Evolutionary conservation across 2,797 vertebrate species (phyloP).

Genomic region (Hoplostethus atlanticus): DNA sequence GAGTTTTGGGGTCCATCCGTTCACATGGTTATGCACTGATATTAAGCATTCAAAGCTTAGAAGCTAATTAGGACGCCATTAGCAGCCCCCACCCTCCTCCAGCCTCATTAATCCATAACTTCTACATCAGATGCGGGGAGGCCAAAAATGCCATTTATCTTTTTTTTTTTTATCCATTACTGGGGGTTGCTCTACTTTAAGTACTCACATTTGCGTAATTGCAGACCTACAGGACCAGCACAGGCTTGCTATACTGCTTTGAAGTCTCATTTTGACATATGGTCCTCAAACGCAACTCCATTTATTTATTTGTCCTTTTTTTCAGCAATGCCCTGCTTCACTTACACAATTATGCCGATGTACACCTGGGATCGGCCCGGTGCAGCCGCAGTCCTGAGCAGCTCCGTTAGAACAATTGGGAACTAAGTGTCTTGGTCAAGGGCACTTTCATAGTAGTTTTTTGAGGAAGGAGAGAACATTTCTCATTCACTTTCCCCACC

Average conservation of each 20-base stretch:
- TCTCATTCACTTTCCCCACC: slow-evolving; percentile 2
- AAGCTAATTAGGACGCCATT: slow-evolving; percentile 74
- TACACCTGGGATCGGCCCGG: neutral
- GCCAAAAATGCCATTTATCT: slow-evolving; percentile 65
- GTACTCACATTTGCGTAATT: slow-evolving; percentile 54
- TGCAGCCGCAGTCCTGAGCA: neutral
- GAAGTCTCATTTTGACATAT: slow-evolving; percentile 25
- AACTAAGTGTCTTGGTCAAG: neutral
- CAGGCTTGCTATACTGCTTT: neutral
- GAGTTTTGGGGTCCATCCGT: slow-evolving; percentile 44
- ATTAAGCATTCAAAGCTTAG: slow-evolving; percentile 63
- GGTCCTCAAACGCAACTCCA: neutral
- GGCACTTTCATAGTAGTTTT: slow-evolving; percentile 12
- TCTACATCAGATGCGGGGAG: slow-evolving; percentile 54
- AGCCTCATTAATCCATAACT: slow-evolving; percentile 66
- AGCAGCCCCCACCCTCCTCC: slow-evolving; percentile 41
- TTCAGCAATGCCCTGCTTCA: neutral
- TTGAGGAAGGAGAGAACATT: slow-evolving; percentile 5
- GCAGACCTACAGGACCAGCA: slow-evolving; percentile 26
- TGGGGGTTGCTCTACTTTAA: slow-evolving; percentile 51
- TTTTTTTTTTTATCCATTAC: slow-evolving; percentile 42
- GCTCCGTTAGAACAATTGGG: neutral
- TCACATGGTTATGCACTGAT: slow-evolving; percentile 54
- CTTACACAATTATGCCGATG: neutral
- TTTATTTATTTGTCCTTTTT: neutral